Conservation (phyloP, 2,113 vertebrate genomes). For the Esox niger region DNA sequence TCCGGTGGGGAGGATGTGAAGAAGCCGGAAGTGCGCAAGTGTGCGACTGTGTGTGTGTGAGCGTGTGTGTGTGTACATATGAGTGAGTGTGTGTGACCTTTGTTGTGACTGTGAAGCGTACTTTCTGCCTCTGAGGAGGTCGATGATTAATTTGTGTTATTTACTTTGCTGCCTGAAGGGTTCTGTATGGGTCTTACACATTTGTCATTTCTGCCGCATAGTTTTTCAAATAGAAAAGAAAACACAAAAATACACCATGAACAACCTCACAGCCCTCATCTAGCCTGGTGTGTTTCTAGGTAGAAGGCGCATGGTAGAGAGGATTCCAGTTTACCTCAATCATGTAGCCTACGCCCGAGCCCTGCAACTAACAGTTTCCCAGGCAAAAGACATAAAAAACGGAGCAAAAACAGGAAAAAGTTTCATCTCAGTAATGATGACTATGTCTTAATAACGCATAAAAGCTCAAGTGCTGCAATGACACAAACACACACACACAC, state of each 20-base stretch:
- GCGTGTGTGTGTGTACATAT: conserved; percentile 52
- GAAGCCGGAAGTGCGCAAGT: conserved; percentile 42
- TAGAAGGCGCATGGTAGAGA: conserved; percentile 40
- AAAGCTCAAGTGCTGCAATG: conserved; percentile 22
- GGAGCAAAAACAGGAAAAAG: conserved; percentile 15
- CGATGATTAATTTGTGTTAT: conserved; percentile 72
- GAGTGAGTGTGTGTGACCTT: conserved; percentile 63
- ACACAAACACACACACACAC: no score
- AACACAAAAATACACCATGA: conserved; percentile 43
- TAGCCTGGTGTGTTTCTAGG: background rate
- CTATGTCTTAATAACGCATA: conserved; percentile 48
- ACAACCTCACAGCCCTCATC: conserved; percentile 55
- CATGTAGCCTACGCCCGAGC: conserved; percentile 46
- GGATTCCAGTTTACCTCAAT: conserved; percentile 42
- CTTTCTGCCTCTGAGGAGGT: conserved; percentile 54
- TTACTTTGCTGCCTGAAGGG: conserved; percentile 68
- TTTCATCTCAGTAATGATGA: conserved; percentile 57
- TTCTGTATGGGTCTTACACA: conserved; percentile 53
- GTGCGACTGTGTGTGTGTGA: conserved; percentile 49
- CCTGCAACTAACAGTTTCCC: background rate
- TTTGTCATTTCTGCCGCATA: conserved; percentile 66
- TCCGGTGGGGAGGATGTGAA: conserved; percentile 58
- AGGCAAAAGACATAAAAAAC: conserved; percentile 2
- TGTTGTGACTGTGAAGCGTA: conserved; percentile 58
- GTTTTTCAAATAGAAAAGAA: conserved; percentile 68